Evolutionary conservation across 2,888 invertebrate genomes (phyloP), one percentile per base, ranked within the genome.

Genomic region (Andrena minutula): DNA sequence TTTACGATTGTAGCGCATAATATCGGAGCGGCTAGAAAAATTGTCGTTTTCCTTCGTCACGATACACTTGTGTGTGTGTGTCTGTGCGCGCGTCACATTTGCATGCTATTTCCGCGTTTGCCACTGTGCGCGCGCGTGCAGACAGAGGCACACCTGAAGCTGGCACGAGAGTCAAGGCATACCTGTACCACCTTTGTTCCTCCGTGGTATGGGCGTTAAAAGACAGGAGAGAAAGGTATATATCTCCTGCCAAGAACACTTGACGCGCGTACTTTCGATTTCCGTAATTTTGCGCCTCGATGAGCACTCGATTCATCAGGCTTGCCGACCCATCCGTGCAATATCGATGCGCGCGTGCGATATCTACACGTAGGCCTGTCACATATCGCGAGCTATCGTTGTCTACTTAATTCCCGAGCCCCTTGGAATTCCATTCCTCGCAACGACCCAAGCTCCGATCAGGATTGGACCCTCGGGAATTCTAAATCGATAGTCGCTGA

Each of bases 221-320:
- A 51, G 41, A 32, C 26, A 61, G 35, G 60, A 75, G 83, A 66
- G 70, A 78, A 86, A 81, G 63, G 61, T 58, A 61, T 32, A 26
- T 73, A 53, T 35, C 66, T 41, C 51, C 61, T 60, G 61, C 58
- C 72, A 60, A 8, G 51, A 75, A 74, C 58, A 65, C 61, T 81
- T 72, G 76, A 86, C 58, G 84, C 20, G 8, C 23, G 2, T 75
- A 81, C 86, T 85, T 86, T 85, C 75, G 81, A 86, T 85, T 86
- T 86, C 85, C 86, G 81, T 65, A 16, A 63, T 60, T 66, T 28
- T 49, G 58, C 56, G 63, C 83, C 74, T 58, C 58, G 79, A 86
- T 53, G 63, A 63, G 41, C 76, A 74, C 32, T 53, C 69, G 41
- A 75, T 75, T 65, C 41, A 61, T 79, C 49, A 71, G 41, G 58